Conservation (phyloP, 2,888 invertebrate genomes). For the Syrphus vitripennis region DNA sequence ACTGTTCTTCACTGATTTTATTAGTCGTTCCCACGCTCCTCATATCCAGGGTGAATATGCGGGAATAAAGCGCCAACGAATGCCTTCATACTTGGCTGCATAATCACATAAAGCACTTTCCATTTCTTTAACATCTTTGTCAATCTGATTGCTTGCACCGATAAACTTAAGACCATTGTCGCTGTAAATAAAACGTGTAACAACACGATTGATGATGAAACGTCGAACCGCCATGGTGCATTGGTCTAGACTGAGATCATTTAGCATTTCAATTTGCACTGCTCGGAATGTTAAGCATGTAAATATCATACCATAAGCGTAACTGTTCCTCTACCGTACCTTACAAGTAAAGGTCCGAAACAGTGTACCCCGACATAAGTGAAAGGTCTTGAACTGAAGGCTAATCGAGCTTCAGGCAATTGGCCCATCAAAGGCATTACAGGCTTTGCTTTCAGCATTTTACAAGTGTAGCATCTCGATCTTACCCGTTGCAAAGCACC, state of each 20-base stretch:
- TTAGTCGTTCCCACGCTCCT: constrained; percentile 5
- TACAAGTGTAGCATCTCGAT: not conserved
- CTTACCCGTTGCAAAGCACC: not conserved
- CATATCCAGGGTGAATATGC: constrained; percentile 12
- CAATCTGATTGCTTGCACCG: not conserved
- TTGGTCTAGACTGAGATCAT: constrained; percentile 4
- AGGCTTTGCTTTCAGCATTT: not conserved
- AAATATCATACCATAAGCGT: constrained; percentile 11
- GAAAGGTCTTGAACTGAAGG: not conserved
- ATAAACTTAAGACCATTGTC: constrained; percentile 14
- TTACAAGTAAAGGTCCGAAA: not conserved
- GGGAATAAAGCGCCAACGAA: constrained; percentile 21
- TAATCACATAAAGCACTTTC: not conserved
- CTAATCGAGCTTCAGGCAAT: constrained; percentile 5
- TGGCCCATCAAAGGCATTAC: constrained; percentile 23
- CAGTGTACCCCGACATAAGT: not conserved
- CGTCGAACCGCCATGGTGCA: not conserved
- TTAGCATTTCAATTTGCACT: constrained; percentile 19
- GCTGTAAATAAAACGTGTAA: not conserved
- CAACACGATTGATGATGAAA: not conserved
- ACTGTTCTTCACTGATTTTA: constrained; percentile 7
- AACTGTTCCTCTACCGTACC: not conserved
- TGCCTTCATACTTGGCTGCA: not conserved
- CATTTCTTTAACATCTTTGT: not conserved
- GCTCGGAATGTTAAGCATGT: constrained; percentile 4